Base-by-base conservation (phyloP, 2,113 vertebrate genomes). In the Crypturellus undulatus region DNA sequence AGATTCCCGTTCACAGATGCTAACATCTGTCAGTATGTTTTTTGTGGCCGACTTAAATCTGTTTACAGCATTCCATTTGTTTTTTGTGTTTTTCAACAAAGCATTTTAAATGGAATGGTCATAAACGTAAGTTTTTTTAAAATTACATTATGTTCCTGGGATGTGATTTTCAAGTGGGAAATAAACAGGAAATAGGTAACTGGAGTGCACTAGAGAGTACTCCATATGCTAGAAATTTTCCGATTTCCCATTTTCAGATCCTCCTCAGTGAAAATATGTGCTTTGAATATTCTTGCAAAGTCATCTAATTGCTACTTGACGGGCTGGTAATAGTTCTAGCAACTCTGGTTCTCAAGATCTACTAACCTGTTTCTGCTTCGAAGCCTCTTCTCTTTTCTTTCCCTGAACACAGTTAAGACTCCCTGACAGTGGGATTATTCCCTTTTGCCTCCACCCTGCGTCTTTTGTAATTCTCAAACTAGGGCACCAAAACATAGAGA, bases 21-120 rank as follows among this genome's bases (percentile, higher is more conserved):
- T 97, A 97, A 96, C 96, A 97, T 97, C 96, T 97, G 96, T 97
- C 95, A 94, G 95, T 96, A 82, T 90, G 78, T 96, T 97, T 96
- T 96, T 94, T 96, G 95, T 95, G 96, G 94, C 95, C 68, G 91
- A 89, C 89, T 96, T 96, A 82, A 96, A 94, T 97, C 89, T 97
- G 97, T 97, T 97, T 97, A 97, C 92, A 96, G 91, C 96, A 97
- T 97, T 96, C 97, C 96, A 95, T 93, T 97, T 96, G 81, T 87
- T 97, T 97, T 97, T 83, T 89, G 49, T 70, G 22, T 90, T 89
- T 84, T 83, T 79, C 85, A 90, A 60, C 90, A 94, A 95, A 97
- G 88, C 79, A 60, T 95, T 96, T 96, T 81, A 93, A 95, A 95
- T 90, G 71, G 95, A 93, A 87, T 92, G 87, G 84, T 95, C 92